phyloP scores from a whole-genome alignment of 2,797 vertebrate species.

The Alcedo quadribrachys region DNA sequence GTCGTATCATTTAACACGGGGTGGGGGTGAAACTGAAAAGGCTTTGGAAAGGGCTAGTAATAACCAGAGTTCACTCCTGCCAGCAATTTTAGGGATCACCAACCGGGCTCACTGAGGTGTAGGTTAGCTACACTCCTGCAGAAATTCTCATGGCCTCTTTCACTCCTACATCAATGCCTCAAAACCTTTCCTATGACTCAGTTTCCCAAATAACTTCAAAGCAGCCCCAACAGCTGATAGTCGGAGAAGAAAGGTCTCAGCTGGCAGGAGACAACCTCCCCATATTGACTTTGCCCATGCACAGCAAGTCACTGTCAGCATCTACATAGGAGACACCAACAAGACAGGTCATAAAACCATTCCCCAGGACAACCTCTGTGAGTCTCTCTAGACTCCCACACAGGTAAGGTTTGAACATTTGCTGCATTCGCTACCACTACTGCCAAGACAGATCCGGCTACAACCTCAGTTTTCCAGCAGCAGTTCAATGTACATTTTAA shows the following conservation, averaged over 20 bases:
- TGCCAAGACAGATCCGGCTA: not conserved
- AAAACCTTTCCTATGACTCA: constrained; percentile 16
- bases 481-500: not conserved
- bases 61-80: not conserved
- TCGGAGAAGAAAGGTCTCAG: not conserved
- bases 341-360: not conserved
- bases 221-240: not conserved
- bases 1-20: not conserved
- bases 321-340: not conserved
- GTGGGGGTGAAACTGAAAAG: not conserved
- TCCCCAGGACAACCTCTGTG: not conserved
- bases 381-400: not conserved
- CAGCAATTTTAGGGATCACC: not conserved
- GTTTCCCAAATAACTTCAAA: constrained; percentile 41
- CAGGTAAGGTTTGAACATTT: not conserved
- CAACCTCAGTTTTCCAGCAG: not conserved
- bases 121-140: not conserved
- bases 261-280: not conserved
- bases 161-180: not conserved
- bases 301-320: not conserved
- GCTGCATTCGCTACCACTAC: not conserved
- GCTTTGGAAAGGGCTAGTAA: not conserved
- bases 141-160: constrained; percentile 9
- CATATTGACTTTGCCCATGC: fast-evolving
- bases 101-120: not conserved